These are phyloP conservation scores for Cepaea hortensis DNA, from an alignment of 2,888 invertebrate species.

Conservation along the genomic window DNA sequence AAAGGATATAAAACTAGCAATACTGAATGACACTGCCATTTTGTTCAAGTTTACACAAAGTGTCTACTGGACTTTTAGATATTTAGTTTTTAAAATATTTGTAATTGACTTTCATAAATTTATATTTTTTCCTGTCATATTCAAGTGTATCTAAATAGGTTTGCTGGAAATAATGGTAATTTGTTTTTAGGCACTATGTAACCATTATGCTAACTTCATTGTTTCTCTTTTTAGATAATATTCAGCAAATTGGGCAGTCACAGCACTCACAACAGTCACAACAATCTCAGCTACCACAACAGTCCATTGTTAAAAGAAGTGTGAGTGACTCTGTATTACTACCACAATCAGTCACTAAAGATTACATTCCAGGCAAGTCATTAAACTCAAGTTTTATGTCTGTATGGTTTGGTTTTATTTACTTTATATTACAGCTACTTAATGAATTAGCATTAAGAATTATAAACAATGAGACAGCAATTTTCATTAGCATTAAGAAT, in stretches of 20 bases:
- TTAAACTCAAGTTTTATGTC: neutral
- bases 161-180: neutral
- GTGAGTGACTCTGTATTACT: neutral
- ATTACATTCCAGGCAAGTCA: constrained; percentile 14
- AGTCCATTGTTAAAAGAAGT: constrained; percentile 14
- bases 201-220: neutral
- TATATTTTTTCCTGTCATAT: too few species aligned
- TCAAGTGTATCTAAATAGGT: too few species aligned
- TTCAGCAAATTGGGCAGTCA: neutral
- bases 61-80: too few species aligned
- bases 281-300: neutral
- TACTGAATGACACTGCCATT: too few species aligned
- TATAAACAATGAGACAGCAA: too few species aligned
- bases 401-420: neutral
- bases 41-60: too few species aligned
- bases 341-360: neutral
- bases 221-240: neutral
- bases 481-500: too few species aligned
- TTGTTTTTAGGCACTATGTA: neutral
- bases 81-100: too few species aligned
- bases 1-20: too few species aligned
- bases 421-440: too few species aligned
- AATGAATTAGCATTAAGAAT: too few species aligned
- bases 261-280: neutral
- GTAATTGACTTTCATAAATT: too few species aligned